A percentile compares a stretch with the other conserved stretches of the same genome.
Evolutionary conservation across 2,113 vertebrate species (phyloP).

Genomic region (Pituophis catenifer): DNA sequence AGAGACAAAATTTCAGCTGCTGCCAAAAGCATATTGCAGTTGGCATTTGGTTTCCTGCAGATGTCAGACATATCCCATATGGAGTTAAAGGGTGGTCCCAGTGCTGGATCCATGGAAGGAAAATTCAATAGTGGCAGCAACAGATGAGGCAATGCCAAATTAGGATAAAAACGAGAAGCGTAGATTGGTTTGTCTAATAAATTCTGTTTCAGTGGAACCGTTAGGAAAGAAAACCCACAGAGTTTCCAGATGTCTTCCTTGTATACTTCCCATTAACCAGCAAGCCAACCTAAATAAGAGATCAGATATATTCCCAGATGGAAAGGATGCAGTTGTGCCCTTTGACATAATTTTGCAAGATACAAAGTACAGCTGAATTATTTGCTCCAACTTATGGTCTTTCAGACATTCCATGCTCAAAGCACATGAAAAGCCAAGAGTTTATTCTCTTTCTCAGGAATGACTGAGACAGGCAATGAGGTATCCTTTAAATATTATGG

Average conservation of each 20-base stretch:
- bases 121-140: slow-evolving; percentile 41
- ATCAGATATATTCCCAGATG: not conserved
- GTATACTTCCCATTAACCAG: not conserved
- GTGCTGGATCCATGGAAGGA: slow-evolving; percentile 36
- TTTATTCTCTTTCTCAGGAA: not conserved
- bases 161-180: slow-evolving; percentile 9
- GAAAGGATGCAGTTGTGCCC: not conserved
- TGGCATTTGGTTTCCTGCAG: slow-evolving; percentile 41
- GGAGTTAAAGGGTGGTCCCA: slow-evolving; percentile 47
- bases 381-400: not conserved
- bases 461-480: not conserved
- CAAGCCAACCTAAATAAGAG: not conserved
- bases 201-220: not conserved
- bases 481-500: not conserved
- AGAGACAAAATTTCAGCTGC: slow-evolving; percentile 45
- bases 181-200: slow-evolving; percentile 1
- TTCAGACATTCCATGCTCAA: not conserved
- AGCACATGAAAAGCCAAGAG: not conserved
- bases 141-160: slow-evolving; percentile 36
- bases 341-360: not conserved
- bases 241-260: not conserved
- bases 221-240: not conserved
- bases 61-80: slow-evolving; percentile 49
- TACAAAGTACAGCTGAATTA: not conserved
- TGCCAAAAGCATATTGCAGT: slow-evolving; percentile 42